phyloP scores from a whole-genome alignment of 2,888 invertebrate genomes.

The Cephus pygmeus region DNA sequence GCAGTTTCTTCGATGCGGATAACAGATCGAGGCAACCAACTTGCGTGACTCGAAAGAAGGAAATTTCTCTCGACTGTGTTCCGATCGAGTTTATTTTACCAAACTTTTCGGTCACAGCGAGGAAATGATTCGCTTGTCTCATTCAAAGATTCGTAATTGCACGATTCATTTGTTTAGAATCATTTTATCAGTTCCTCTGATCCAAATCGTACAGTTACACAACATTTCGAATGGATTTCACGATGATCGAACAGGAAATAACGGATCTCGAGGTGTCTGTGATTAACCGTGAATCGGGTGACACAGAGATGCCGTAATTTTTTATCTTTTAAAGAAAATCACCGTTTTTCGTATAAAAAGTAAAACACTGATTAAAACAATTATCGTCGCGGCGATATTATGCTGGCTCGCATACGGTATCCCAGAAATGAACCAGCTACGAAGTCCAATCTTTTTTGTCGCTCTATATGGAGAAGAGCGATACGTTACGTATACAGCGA shows the following conservation, averaged over 20 bases:
- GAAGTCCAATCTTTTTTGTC: neutral
- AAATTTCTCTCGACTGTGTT: neutral
- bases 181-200: neutral
- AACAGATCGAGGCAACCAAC: neutral
- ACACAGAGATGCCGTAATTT: neutral
- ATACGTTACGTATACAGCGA: neutral
- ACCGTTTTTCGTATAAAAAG: neutral
- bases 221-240: neutral
- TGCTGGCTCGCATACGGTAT: neutral
- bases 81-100: neutral
- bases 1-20: neutral
- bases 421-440: neutral
- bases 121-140: neutral
- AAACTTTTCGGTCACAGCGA: neutral
- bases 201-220: neutral
- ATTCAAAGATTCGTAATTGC: neutral
- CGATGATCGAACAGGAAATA: neutral
- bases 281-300: neutral
- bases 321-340: neutral
- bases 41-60: neutral
- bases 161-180: neutral
- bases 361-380: conserved; percentile 24
- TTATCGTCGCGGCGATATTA: conserved; percentile 18
- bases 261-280: neutral
- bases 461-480: neutral